These are phyloP conservation scores for Chesias legatella DNA, from an alignment of 2,888 invertebrate species.

Conservation along the genomic window DNA sequence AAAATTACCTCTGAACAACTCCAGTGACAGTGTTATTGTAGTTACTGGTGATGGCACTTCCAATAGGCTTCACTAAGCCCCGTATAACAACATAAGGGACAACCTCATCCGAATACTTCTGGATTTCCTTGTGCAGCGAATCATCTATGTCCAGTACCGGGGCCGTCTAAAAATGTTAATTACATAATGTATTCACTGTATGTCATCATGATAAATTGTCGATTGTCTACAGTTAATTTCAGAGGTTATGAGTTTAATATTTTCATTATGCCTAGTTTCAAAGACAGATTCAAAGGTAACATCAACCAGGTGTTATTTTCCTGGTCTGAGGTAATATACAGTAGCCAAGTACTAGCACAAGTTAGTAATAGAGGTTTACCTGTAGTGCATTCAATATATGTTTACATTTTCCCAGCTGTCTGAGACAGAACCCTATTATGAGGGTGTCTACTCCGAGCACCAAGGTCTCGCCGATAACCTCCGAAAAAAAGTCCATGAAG, in stretches of 20 bases:
- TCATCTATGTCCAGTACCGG: slow-evolving; percentile 85
- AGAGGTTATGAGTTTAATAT: too few species aligned
- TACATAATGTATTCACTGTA: too few species aligned
- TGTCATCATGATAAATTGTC: too few species aligned
- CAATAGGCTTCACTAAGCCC: slow-evolving; percentile 87
- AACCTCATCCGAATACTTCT: slow-evolving; percentile 81
- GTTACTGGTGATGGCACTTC: slow-evolving; percentile 86
- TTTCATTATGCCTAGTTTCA: too few species aligned
- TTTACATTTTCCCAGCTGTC: slow-evolving; percentile 87
- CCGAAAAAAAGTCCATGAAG: slow-evolving; percentile 84
- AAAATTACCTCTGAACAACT: slow-evolving; percentile 85
- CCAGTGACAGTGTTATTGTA: slow-evolving; percentile 87
- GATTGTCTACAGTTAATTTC: too few species aligned
- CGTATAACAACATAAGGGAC: slow-evolving; percentile 88
- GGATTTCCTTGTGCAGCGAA: slow-evolving; percentile 82
- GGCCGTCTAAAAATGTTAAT: slow-evolving; percentile 78
- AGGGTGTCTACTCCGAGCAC: slow-evolving; percentile 87
- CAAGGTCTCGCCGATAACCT: slow-evolving; percentile 83
- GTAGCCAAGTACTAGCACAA: too few species aligned
- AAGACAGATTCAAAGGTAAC: too few species aligned
- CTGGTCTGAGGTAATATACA: too few species aligned
- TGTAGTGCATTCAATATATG: slow-evolving; percentile 85
- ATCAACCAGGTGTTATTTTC: too few species aligned
- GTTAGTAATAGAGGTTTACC: slow-evolving; percentile 79
- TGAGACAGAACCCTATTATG: slow-evolving; percentile 86